These are phyloP conservation scores for Stenotaenia linearis DNA, from an alignment of 2,888 invertebrate species.

Conservation along the genomic window DNA sequence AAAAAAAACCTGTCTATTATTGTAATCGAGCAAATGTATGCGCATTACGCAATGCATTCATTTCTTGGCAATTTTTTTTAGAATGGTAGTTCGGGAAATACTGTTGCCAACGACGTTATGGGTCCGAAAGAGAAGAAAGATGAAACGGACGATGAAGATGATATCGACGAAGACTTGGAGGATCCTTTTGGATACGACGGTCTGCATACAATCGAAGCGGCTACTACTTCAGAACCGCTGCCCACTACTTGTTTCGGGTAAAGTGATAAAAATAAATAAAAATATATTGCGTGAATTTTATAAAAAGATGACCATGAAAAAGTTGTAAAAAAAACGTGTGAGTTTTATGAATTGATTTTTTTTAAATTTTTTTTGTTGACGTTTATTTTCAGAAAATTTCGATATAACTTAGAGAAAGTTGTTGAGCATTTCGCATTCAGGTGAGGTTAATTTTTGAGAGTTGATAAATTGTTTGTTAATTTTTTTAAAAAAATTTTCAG, in stretches of 20 bases:
- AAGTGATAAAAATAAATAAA: neutral
- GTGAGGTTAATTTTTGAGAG: no score
- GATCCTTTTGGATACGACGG: conserved; percentile 13
- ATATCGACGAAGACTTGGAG: conserved; percentile 26
- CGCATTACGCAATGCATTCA: neutral
- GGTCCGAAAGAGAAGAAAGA: neutral
- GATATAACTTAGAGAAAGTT: neutral
- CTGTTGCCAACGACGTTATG: neutral
- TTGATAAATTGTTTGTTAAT: neutral
- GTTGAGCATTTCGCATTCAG: conserved; percentile 28
- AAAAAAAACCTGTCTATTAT: neutral
- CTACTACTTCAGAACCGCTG: neutral
- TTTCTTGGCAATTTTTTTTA: neutral
- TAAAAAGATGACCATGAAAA: neutral
- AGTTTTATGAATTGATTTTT: neutral
- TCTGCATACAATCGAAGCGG: neutral
- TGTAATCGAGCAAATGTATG: neutral
- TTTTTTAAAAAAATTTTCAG: conserved; percentile 16
- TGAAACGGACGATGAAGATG: conserved; percentile 24
- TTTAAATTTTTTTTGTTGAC: neutral
- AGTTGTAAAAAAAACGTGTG: neutral
- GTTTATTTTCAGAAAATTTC: conserved; percentile 1
- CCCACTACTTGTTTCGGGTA: conserved; percentile 22
- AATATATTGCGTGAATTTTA: no score
- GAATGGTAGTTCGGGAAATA: neutral